Base-by-base conservation (phyloP, 2,888 invertebrate species). In the Crematogaster levior region DNA sequence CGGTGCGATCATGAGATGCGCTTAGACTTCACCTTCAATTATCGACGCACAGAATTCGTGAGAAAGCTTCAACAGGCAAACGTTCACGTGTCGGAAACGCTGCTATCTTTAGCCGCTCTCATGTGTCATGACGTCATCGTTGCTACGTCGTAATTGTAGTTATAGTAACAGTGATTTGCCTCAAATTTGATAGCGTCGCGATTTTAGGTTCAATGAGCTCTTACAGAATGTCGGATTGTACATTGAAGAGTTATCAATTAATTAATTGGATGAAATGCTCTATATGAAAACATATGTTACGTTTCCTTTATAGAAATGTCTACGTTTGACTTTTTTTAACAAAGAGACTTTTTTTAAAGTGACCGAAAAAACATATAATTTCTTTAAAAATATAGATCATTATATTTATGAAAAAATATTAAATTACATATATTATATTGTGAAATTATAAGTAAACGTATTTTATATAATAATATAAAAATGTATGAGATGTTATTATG, bases 31-130 rank as follows among this genome's bases (percentile, higher is more conserved):
- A 58, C 30, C 34, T 48, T 56, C 56, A 68, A 79, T 79, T 56
- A 68, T 66, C 18, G 68, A 34, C 56, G 53, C 43, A 34, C 34
- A 65, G 48, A 79, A 68, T 58, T 79, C 56, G 56, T 46, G 56
- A 56, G 30, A n/a, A 46, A 66, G 37, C 65, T 40, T 4, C 65
- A 30, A 74, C 18, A 37, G 48, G 12, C 34, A 18, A 51, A 34
- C 24, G 18, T 4, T 37, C 48, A 27, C 30, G 56, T 30, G 37
- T 73, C 51, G 51, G 37, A 63, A 75, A 51, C 12, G 18, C 24
- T 12, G 24, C 56, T 56, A 43, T 56, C 56, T 68, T 74, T 40
- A 61, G 61, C 12, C 61, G n/a, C 34, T 12, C 61, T 40, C 37
- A 24, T 12, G 58, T 34, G 34, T 61, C 56, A 56, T 24, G 21